phyloP scores from a whole-genome alignment of 1,140 invertebrate species.

The Nomia melanderi region DNA sequence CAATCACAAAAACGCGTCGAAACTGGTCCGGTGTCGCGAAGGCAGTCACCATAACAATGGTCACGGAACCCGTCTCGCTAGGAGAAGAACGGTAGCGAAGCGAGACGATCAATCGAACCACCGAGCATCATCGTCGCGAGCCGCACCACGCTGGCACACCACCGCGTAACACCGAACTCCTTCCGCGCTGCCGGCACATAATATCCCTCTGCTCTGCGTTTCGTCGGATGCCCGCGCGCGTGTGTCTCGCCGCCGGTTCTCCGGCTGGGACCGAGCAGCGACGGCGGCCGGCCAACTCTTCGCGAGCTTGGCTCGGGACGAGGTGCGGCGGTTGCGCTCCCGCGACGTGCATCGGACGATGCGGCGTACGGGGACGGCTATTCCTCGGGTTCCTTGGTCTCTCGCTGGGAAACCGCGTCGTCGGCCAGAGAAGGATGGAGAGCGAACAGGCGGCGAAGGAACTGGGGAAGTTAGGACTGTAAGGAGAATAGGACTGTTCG shows the following conservation, averaged over 20 bases:
- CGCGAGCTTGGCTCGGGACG: too few relatives aligned
- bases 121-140: conserved; percentile 27
- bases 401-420: background rate
- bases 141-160: background rate
- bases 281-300: too few relatives aligned
- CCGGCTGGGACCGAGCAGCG: background rate
- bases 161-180: background rate
- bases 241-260: background rate
- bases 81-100: conserved; percentile 12
- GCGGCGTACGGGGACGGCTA: background rate
- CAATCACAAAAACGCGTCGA: conserved; percentile 12
- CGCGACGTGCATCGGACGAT: background rate
- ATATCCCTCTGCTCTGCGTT: background rate
- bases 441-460: background rate
- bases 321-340: too few relatives aligned
- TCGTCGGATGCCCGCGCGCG: background rate
- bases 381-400: background rate
- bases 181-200: background rate
- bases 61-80: too few relatives aligned
- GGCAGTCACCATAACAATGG: too few relatives aligned
- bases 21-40: background rate
- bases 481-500: conserved; percentile 25
- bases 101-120: conserved; percentile 9
- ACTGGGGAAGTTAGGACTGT: background rate
- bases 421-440: background rate